Evolutionary conservation across 2,888 invertebrate genomes (phyloP).

Genomic region (Ichneumoninae sp.): DNA sequence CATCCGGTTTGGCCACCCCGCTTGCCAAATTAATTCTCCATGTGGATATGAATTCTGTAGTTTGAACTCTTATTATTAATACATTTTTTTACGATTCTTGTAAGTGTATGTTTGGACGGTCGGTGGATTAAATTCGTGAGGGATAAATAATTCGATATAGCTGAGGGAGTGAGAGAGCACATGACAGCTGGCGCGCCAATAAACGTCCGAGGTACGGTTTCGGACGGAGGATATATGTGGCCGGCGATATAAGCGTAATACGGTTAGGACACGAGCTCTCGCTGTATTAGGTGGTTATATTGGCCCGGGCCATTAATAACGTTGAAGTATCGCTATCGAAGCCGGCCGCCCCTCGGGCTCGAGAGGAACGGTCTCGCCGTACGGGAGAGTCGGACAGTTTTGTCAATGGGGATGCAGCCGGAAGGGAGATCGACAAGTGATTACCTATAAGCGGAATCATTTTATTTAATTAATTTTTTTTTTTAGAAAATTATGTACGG

Average conservation of each 20-base stretch:
- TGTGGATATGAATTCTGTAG: too few species aligned
- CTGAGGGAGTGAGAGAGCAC: constrained; percentile 36
- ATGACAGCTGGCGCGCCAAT: constrained; percentile 61
- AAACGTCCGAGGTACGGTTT: constrained; percentile 61
- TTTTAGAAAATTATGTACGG: too few species aligned
- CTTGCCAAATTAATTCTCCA: too few species aligned
- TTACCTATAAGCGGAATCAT: too few species aligned
- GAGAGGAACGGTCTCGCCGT: constrained; percentile 39
- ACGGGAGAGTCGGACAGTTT: neutral
- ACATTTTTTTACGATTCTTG: neutral
- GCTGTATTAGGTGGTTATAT: constrained; percentile 80
- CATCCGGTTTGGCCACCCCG: neutral
- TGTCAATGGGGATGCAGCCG: neutral
- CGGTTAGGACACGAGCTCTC: constrained; percentile 69
- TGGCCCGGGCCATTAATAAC: constrained; percentile 80
- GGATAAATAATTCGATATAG: constrained; percentile 57
- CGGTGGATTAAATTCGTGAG: constrained; percentile 54
- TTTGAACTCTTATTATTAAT: too few species aligned
- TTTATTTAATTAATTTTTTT: too few species aligned
- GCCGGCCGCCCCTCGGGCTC: constrained; percentile 61
- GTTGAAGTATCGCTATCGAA: constrained; percentile 78
- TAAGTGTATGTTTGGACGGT: neutral
- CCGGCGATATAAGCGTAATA: constrained; percentile 64
- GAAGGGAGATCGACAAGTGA: too few species aligned
- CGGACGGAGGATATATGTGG: constrained; percentile 13